Percentiles rank a stretch among this genome's conserved stretches.
phyloP scores from a whole-genome alignment of 2,888 invertebrate species.

The Trichacis sp. region DNA sequence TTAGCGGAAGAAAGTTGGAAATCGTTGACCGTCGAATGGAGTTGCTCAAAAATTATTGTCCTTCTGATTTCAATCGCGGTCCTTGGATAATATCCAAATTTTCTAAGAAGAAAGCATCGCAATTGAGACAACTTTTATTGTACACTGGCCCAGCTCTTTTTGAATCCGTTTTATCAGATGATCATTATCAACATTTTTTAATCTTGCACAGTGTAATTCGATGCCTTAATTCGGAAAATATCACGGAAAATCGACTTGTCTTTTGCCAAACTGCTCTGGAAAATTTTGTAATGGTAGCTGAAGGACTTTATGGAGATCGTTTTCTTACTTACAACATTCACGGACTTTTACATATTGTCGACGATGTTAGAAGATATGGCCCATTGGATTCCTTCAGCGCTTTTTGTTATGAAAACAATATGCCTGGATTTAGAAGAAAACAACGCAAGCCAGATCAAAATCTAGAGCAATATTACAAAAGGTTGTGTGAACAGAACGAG shows the following conservation, averaged over 20 bases:
- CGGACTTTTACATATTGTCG: conserved; percentile 10
- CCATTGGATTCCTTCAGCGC: conserved; percentile 5
- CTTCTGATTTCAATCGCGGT: conserved; percentile 46
- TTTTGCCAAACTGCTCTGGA: conserved; percentile 11
- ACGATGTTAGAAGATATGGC: conserved; percentile 7
- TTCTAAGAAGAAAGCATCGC: conserved; percentile 44
- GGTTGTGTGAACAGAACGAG: background rate
- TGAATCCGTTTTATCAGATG: conserved; percentile 14
- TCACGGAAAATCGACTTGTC: background rate
- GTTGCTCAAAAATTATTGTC: conserved; percentile 24
- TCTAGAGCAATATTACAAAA: conserved; percentile 4
- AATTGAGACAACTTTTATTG: conserved; percentile 44
- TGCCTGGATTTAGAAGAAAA: background rate
- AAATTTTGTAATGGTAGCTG: conserved; percentile 2
- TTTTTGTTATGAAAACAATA: conserved; percentile 8
- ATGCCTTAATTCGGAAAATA: background rate
- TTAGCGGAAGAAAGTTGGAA: conserved; percentile 14
- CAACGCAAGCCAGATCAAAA: background rate
- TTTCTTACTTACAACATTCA: conserved; percentile 21
- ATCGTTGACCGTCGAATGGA: conserved; percentile 21
- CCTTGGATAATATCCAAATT: conserved; percentile 36
- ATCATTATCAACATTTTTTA: conserved; percentile 23
- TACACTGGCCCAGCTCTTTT: conserved; percentile 46
- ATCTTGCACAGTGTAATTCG: conserved; percentile 17
- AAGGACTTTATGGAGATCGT: conserved; percentile 1